Evolutionary conservation across 2,113 vertebrate species (phyloP).

Genomic region (Phyllostomus hastatus): DNA sequence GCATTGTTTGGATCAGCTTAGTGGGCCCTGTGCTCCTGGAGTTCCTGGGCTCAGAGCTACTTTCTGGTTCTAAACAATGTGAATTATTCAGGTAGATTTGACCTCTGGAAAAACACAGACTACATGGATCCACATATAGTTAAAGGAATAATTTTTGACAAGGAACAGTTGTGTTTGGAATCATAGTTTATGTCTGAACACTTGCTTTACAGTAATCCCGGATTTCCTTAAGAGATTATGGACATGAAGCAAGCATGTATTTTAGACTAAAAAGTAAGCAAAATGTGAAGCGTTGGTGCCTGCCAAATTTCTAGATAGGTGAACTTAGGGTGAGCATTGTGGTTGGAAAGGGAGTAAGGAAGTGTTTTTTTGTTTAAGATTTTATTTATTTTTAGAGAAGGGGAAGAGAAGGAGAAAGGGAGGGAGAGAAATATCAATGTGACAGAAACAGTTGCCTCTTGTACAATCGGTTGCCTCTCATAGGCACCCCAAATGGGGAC

Average conservation of each 20-base stretch:
- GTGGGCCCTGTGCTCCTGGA: neutral
- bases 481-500: too few relatives aligned
- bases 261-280: neutral
- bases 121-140: neutral
- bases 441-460: too few relatives aligned
- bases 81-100: neutral
- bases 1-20: neutral
- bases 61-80: neutral
- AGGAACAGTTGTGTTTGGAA: neutral
- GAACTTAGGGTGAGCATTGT: neutral
- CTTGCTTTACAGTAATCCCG: neutral
- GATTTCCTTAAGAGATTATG: constrained; percentile 9
- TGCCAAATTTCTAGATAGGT: neutral
- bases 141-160: neutral
- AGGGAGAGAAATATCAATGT: too few relatives aligned
- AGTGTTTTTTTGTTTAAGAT: neutral
- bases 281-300: neutral
- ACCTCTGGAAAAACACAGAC: neutral
- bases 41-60: neutral
- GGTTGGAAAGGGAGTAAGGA: neutral
- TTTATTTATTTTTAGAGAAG: too few relatives aligned
- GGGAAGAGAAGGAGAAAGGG: too few relatives aligned
- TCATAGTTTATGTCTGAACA: neutral
- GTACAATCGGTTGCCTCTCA: too few relatives aligned
- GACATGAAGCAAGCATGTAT: neutral